Conservation (phyloP, 2,888 invertebrate species). For the Encarsia formosa region DNA sequence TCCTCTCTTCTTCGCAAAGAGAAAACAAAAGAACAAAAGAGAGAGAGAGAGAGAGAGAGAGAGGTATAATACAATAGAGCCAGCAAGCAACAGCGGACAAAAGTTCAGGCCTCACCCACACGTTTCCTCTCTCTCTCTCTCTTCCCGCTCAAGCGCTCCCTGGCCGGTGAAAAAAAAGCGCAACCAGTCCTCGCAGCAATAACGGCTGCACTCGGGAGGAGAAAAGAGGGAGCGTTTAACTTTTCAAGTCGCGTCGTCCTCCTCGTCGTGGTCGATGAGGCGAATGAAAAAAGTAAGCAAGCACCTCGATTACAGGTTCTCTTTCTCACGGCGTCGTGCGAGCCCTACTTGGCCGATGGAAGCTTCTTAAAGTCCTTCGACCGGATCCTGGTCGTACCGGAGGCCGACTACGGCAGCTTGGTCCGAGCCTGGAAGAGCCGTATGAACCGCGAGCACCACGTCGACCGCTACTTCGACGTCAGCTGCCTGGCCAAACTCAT, state of each 20-base stretch:
- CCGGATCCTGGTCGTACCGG: slow-evolving; percentile 56
- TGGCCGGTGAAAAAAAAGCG: not conserved
- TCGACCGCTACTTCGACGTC: slow-evolving; percentile 55
- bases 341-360: slow-evolving; percentile 56
- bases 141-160: not conserved
- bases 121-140: not conserved
- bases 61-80: not conserved
- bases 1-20: not conserved
- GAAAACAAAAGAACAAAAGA: not conserved
- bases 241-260: slow-evolving; percentile 9
- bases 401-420: slow-evolving; percentile 60
- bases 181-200: not conserved
- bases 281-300: not conserved
- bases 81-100: not conserved
- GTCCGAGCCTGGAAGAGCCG: slow-evolving; percentile 56
- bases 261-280: not conserved
- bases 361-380: slow-evolving; percentile 59
- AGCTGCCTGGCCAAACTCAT: slow-evolving; percentile 58
- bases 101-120: not conserved
- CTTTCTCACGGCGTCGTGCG: slow-evolving; percentile 64
- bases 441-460: slow-evolving; percentile 59
- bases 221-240: slow-evolving; percentile 1
- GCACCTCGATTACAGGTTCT: slow-evolving; percentile 44
- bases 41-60: not conserved
- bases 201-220: not conserved